phyloP scores from a whole-genome alignment of 2,113 vertebrate species.

The Anolis carolinensis region DNA sequence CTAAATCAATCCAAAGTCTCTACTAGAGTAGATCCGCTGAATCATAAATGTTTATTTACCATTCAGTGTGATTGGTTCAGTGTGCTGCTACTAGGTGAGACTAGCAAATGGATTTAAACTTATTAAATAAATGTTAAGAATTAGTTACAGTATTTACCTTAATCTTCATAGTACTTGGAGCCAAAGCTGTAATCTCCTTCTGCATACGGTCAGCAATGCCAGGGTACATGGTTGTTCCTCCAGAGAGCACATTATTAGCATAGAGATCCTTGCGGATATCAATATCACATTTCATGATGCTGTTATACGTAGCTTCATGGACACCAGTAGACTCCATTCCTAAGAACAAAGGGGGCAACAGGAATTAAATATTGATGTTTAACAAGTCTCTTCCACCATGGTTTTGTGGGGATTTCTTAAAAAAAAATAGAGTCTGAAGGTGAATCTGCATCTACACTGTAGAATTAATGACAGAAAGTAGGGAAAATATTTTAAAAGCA shows the following conservation, averaged over 20 bases:
- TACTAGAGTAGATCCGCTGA: no score
- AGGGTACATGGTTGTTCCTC: conserved; percentile 83
- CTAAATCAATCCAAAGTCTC: no score
- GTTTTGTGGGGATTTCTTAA: no score
- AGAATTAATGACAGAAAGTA: no score
- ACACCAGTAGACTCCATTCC: conserved; percentile 51
- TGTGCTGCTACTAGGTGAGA: no score
- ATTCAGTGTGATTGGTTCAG: no score
- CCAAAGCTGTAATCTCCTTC: conserved; percentile 84
- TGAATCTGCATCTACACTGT: no score
- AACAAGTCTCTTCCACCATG: neutral
- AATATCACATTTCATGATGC: conserved; percentile 87
- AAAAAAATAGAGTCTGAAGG: no score
- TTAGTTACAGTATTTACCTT: conserved; percentile 81
- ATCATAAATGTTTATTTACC: no score
- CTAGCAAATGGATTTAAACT: no score
- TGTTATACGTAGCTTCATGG: conserved; percentile 42
- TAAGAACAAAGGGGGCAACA: conserved; percentile 12
- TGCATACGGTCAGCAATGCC: conserved; percentile 86
- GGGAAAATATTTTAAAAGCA: no score
- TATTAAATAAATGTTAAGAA: neutral
- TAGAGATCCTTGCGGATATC: conserved; percentile 86
- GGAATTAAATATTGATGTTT: neutral
- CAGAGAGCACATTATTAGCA: conserved; percentile 85
- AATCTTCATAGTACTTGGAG: conserved; percentile 86